Conservation (phyloP, 2,888 invertebrate genomes). For the Thymelicus sylvestris region DNA sequence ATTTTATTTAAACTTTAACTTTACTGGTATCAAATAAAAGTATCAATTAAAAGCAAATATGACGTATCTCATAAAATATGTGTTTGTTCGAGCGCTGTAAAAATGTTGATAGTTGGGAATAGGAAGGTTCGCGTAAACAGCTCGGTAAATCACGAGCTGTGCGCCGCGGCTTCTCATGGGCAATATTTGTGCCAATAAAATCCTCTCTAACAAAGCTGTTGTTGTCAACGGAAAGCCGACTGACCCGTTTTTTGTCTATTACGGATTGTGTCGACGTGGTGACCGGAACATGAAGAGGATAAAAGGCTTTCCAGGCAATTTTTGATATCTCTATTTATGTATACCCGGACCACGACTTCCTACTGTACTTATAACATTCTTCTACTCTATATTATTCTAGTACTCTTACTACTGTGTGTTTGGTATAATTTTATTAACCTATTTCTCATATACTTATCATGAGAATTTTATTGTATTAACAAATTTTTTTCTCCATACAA, state of each 20-base stretch:
- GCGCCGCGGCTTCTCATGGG: conserved; percentile 75
- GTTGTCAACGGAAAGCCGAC: conserved; percentile 77
- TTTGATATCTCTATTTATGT: neutral
- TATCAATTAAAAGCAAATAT: conserved; percentile 30
- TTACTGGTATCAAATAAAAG: neutral
- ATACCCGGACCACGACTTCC: neutral
- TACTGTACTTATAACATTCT: too few species aligned
- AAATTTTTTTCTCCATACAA: too few species aligned
- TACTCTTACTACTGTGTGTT: too few species aligned
- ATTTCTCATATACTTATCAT: too few species aligned
- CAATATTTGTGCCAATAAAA: conserved; percentile 84
- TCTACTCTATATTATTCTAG: too few species aligned
- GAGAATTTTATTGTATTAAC: too few species aligned
- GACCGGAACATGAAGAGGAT: conserved; percentile 42
- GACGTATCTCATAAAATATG: conserved; percentile 69
- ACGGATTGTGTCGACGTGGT: conserved; percentile 61
- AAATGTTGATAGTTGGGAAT: conserved; percentile 70
- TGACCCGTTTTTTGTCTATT: conserved; percentile 76
- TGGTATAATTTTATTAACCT: too few species aligned
- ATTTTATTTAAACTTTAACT: neutral
- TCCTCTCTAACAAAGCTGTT: conserved; percentile 80
- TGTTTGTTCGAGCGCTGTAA: conserved; percentile 69
- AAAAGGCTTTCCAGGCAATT: neutral
- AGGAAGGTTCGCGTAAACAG: conserved; percentile 78
- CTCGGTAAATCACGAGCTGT: conserved; percentile 79